These are phyloP conservation scores for Chionoecetes opilio DNA, from an alignment of 1,140 invertebrate species.

Conservation along the genomic window DNA sequence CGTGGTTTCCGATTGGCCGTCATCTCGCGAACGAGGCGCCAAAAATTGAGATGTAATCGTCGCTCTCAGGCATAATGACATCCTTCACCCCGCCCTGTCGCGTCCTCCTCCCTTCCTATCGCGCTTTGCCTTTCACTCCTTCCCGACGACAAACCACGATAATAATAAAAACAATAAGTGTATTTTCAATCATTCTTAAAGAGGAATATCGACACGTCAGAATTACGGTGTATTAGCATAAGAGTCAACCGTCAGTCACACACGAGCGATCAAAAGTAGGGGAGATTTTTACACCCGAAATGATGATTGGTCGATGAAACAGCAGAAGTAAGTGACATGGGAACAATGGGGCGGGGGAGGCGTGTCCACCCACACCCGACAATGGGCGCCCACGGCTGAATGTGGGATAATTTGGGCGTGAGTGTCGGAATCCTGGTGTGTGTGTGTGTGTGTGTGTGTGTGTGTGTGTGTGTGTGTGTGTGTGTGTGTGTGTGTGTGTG, in stretches of 20 bases:
- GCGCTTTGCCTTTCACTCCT: neutral
- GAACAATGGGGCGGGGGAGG: slow-evolving; percentile 58
- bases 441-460: neutral
- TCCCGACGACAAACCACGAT: neutral
- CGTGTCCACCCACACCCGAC: slow-evolving; percentile 63
- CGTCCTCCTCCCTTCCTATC: neutral
- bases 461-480: neutral
- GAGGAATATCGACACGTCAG: neutral
- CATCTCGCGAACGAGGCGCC: slow-evolving; percentile 77
- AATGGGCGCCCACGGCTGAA: slow-evolving; percentile 55
- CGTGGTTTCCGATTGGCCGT: slow-evolving; percentile 78
- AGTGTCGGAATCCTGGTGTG: slow-evolving; percentile 48
- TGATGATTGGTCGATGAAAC: slow-evolving; percentile 69
- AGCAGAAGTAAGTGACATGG: slow-evolving; percentile 64
- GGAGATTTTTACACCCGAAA: slow-evolving; percentile 47
- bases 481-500: neutral
- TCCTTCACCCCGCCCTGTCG: slow-evolving; percentile 47
- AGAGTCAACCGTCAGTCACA: slow-evolving; percentile 32
- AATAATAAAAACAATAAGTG: neutral
- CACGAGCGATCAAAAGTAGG: neutral
- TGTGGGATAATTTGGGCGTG: slow-evolving; percentile 57
- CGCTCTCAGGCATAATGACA: slow-evolving; percentile 64
- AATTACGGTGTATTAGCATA: neutral
- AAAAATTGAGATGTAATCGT: slow-evolving; percentile 75
- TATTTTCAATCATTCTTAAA: neutral